A percentile compares a stretch with the other conserved stretches of the same genome.
phyloP scores from a whole-genome alignment of 2,888 invertebrate genomes.

The Folsomia candida region DNA sequence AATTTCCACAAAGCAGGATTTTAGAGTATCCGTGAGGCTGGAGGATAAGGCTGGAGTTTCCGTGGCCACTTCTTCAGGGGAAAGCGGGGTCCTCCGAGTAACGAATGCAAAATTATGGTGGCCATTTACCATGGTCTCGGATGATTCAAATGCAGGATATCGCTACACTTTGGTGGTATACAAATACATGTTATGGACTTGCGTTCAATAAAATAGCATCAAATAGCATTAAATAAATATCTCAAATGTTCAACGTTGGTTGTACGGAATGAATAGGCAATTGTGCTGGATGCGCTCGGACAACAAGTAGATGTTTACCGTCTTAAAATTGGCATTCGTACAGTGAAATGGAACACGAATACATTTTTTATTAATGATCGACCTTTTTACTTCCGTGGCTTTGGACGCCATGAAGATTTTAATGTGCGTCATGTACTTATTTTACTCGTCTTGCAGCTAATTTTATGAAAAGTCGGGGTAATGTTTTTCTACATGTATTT shows the following conservation, averaged over 20 bases:
- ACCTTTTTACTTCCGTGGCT: constrained; percentile 48
- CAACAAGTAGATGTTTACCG: constrained; percentile 41
- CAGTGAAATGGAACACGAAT: constrained; percentile 39
- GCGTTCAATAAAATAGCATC: not conserved
- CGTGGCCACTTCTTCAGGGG: constrained; percentile 49
- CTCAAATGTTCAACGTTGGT: not conserved
- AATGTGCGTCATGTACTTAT: constrained; percentile 25
- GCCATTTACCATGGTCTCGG: constrained; percentile 60
- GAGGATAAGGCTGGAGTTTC: constrained; percentile 35
- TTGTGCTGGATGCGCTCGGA: constrained; percentile 17
- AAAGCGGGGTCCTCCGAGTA: constrained; percentile 65
- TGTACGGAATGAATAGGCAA: constrained; percentile 18
- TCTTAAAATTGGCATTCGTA: constrained; percentile 45
- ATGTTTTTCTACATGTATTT: not conserved
- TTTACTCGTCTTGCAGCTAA: not conserved
- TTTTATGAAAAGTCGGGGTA: not conserved
- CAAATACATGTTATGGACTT: no score
- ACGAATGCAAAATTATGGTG: constrained; percentile 81
- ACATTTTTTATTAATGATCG: constrained; percentile 44
- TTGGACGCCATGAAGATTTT: constrained; percentile 48
- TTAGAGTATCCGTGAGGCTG: constrained; percentile 15
- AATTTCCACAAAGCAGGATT: not conserved
- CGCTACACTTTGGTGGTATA: constrained; percentile 77
- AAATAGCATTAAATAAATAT: not conserved
- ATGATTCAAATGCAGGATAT: constrained; percentile 61